These are phyloP conservation scores for Microplitis demolitor DNA, from an alignment of 1,140 invertebrate species.

Conservation along the genomic window DNA sequence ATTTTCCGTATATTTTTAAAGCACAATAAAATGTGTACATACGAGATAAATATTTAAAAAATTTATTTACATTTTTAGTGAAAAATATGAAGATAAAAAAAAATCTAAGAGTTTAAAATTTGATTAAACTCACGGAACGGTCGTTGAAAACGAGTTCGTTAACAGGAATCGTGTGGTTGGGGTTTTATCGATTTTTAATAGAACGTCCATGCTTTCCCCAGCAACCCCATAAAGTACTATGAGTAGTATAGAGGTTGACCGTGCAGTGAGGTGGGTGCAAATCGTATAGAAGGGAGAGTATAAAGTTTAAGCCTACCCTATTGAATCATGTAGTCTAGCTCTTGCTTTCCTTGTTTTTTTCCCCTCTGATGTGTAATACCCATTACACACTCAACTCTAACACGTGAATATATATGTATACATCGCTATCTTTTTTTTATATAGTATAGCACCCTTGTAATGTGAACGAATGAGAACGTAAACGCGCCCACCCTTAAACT, in stretches of 20 bases:
- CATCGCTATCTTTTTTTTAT: background rate
- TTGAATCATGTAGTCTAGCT: slow-evolving; percentile 12
- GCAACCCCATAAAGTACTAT: background rate
- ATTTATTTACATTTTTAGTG: no score
- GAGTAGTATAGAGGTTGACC: background rate
- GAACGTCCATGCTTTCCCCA: background rate
- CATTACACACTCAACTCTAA: background rate
- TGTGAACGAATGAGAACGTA: background rate
- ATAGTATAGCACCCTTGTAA: background rate
- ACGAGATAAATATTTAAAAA: no score
- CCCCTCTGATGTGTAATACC: background rate
- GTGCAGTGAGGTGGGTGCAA: background rate
- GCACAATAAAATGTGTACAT: no score
- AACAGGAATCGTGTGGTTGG: background rate
- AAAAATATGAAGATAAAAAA: background rate
- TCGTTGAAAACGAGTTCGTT: background rate
- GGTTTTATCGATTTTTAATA: slow-evolving; percentile 25
- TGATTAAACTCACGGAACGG: background rate
- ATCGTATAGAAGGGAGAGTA: background rate
- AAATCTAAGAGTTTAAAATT: background rate
- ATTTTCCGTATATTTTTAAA: no score
- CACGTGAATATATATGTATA: background rate
- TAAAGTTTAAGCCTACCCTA: slow-evolving; percentile 2
- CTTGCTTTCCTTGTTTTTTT: background rate
- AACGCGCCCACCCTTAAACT: background rate